phyloP scores from a whole-genome alignment of 2,888 invertebrate species.

The Ormyrus pomaceus region DNA sequence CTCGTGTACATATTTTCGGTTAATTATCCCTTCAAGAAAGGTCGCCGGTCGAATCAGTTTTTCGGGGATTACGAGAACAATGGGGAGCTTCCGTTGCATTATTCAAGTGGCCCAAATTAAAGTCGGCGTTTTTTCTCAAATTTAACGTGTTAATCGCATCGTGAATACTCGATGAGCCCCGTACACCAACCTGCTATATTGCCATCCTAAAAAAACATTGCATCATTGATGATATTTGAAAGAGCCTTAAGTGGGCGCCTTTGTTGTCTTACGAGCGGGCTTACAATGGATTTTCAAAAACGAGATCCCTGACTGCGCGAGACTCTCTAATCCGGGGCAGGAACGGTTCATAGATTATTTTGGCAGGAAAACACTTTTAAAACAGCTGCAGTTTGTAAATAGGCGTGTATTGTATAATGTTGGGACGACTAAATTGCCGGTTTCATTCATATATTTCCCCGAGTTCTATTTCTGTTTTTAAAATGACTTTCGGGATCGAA shows the following conservation, averaged over 20 bases:
- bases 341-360: constrained; percentile 37
- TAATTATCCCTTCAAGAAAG: neutral
- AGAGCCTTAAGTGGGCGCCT: constrained; percentile 48
- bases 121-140: constrained; percentile 7
- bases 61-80: too few relatives aligned
- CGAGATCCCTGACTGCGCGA: constrained; percentile 33
- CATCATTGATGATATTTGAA: constrained; percentile 56
- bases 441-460: too few relatives aligned
- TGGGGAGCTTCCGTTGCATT: too few relatives aligned
- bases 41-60: neutral
- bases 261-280: constrained; percentile 37
- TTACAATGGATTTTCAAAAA: constrained; percentile 46
- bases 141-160: constrained; percentile 52
- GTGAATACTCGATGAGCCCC: constrained; percentile 45
- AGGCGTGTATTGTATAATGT: neutral
- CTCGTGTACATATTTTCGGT: too few relatives aligned
- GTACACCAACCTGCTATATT: neutral
- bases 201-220: constrained; percentile 53
- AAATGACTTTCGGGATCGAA: too few relatives aligned
- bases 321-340: constrained; percentile 40
- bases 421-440: too few relatives aligned
- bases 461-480: too few relatives aligned
- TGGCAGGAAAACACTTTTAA: constrained; percentile 25
- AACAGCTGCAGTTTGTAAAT: constrained; percentile 28
- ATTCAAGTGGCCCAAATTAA: neutral